Conservation (phyloP, 2,113 vertebrate species). For the Pygathrix nemaeus region DNA sequence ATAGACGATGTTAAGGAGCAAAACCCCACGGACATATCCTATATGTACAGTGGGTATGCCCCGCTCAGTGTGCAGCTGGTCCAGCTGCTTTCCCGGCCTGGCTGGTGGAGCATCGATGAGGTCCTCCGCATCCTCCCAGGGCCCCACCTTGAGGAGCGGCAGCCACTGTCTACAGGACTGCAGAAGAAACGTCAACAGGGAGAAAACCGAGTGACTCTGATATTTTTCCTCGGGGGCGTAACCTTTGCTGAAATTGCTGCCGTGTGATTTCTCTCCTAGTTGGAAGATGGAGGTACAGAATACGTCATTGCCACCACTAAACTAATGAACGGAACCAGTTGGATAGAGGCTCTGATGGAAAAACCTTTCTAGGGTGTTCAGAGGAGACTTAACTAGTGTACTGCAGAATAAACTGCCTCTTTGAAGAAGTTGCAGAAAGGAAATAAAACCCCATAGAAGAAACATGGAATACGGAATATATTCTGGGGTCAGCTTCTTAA, state of each 20-base stretch:
- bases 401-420: neutral
- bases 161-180: slow-evolving; percentile 91
- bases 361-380: slow-evolving; percentile 76
- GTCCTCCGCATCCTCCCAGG: slow-evolving; percentile 97
- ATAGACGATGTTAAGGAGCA: slow-evolving; percentile 99
- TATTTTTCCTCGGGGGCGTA: slow-evolving; percentile 97
- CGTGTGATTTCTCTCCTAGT: slow-evolving; percentile 95
- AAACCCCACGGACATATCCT: slow-evolving; percentile 98
- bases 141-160: slow-evolving; percentile 97
- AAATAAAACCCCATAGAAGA: neutral
- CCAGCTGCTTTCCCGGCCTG: slow-evolving; percentile 93
- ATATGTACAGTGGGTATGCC: slow-evolving; percentile 97
- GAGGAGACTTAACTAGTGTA: neutral
- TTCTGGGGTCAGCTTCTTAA: neutral
- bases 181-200: slow-evolving; percentile 93
- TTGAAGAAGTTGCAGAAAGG: neutral
- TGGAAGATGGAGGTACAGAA: slow-evolving; percentile 97
- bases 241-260: slow-evolving; percentile 97
- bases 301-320: slow-evolving; percentile 98
- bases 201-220: slow-evolving; percentile 95
- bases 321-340: slow-evolving; percentile 94
- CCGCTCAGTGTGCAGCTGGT: slow-evolving; percentile 95
- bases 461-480: neutral
- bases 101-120: slow-evolving; percentile 98
- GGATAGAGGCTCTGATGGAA: slow-evolving; percentile 97